phyloP scores from a whole-genome alignment of 2,888 invertebrate genomes.

The Fragum whitleyi region DNA sequence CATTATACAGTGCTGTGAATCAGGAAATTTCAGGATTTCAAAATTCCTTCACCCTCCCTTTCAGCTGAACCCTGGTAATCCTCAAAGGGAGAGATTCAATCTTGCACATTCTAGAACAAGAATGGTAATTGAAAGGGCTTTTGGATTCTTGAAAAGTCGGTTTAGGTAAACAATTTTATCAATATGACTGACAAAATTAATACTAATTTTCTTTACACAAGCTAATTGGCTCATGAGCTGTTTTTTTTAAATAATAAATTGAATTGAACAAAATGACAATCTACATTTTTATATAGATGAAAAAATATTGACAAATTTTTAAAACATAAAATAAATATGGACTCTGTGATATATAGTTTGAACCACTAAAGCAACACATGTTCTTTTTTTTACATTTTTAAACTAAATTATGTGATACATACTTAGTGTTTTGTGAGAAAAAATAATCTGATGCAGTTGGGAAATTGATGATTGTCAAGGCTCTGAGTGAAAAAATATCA shows the following conservation, averaged over 20 bases:
- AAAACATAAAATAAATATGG: too few relatives aligned
- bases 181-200: neutral
- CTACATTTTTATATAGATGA: too few relatives aligned
- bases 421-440: too few relatives aligned
- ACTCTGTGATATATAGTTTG: too few relatives aligned
- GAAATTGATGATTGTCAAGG: too few relatives aligned
- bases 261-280: neutral
- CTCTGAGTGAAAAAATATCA: too few relatives aligned
- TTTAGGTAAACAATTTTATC: constrained; percentile 25
- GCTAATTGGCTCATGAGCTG: neutral
- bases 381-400: too few relatives aligned
- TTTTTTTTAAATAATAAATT: neutral
- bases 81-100: constrained; percentile 16
- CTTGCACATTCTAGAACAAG: constrained; percentile 17
- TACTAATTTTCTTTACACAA: neutral
- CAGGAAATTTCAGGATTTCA: neutral
- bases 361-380: too few relatives aligned
- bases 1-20: neutral
- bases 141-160: constrained; percentile 32
- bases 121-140: constrained; percentile 32
- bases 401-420: too few relatives aligned
- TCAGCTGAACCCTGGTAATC: neutral
- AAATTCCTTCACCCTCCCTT: neutral
- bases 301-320: too few relatives aligned
- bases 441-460: too few relatives aligned